Evolutionary conservation across 2,888 invertebrate species (phyloP).

Genomic region (Panopea generosa): DNA sequence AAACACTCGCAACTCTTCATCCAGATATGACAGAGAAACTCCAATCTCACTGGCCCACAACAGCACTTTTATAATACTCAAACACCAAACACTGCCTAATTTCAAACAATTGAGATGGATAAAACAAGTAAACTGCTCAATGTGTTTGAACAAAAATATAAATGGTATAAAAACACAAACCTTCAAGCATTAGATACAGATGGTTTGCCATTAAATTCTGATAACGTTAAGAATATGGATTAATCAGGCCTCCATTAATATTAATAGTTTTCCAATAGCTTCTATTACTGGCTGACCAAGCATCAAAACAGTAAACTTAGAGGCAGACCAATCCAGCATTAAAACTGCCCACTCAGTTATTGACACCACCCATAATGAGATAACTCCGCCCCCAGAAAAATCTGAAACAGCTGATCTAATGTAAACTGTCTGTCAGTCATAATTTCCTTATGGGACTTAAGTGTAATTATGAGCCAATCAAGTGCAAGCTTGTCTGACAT

Average conservation of each 20-base stretch:
- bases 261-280: conserved; percentile 64
- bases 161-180: background rate
- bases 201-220: conserved; percentile 39
- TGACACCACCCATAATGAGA: conserved; percentile 39
- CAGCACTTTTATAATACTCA: too few relatives aligned
- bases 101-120: too few relatives aligned
- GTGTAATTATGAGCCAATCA: conserved; percentile 60
- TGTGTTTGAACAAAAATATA: too few relatives aligned
- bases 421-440: conserved; percentile 59
- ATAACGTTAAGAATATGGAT: conserved; percentile 47
- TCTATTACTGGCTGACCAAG: conserved; percentile 59
- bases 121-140: too few relatives aligned
- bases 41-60: too few relatives aligned
- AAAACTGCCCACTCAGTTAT: conserved; percentile 16
- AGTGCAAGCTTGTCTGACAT: conserved; percentile 23
- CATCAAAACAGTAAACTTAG: conserved; percentile 26
- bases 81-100: too few relatives aligned
- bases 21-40: too few relatives aligned
- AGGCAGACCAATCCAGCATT: too few relatives aligned
- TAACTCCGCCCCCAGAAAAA: conserved; percentile 35
- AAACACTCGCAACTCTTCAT: too few relatives aligned
- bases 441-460: conserved; percentile 38
- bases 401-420: conserved; percentile 25
- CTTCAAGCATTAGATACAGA: background rate
- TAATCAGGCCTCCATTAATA: conserved; percentile 61